Evolutionary conservation across 2,113 vertebrate species (phyloP), one percentile per base, ranked within the genome.

Genomic region (Archilochus colubris): DNA sequence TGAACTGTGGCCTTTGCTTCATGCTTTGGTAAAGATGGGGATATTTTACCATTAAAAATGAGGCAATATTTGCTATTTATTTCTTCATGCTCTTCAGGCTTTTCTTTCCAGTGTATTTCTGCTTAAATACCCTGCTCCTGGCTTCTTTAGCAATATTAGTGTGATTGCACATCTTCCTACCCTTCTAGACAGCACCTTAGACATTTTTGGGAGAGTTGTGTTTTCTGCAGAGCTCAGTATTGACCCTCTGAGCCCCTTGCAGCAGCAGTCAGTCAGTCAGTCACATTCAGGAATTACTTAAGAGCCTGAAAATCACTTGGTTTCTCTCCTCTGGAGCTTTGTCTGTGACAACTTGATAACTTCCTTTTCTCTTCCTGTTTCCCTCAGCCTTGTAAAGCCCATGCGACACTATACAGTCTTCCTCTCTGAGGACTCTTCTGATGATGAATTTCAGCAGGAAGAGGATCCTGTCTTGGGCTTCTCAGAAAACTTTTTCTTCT

Each of bases 371-470:
- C 93, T 97, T 83, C 95, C 96, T 98, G 88, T 97, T 73, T 97
- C 95, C 97, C 66, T 68, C 98, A 99, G 99, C 98, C 98, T 98
- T 90, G 96, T 98, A 97, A 99, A 98, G 97, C 99, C 99, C 58
- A 98, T 98, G 77, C 98, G 98, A 97, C 99, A 99, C 98, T 99
- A 99, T 97, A 99, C 99, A 40, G 99, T 99, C 97, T 99, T 99
- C 98, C 98, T 99, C 83, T 99, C 99, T 48, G 99, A 99, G 97
- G 99, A 99, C 97, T 99, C 99, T 31, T 99, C 99, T 94, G 99
- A 99, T 80, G 99, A 99, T 89, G 99, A 99, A 94, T 98, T 98
- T 94, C 99, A 98, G 96, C 98, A 98, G 93, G 98, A 99, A 93
- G 98, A 98, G 69, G 98, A 98, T 96, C 98, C 98, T 86, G 97